Percentiles rank a stretch among this genome's conserved stretches.
These are phyloP conservation scores for Ochotona curzoniae DNA, from an alignment of 2,113 vertebrate genomes.

Conservation along the genomic window DNA sequence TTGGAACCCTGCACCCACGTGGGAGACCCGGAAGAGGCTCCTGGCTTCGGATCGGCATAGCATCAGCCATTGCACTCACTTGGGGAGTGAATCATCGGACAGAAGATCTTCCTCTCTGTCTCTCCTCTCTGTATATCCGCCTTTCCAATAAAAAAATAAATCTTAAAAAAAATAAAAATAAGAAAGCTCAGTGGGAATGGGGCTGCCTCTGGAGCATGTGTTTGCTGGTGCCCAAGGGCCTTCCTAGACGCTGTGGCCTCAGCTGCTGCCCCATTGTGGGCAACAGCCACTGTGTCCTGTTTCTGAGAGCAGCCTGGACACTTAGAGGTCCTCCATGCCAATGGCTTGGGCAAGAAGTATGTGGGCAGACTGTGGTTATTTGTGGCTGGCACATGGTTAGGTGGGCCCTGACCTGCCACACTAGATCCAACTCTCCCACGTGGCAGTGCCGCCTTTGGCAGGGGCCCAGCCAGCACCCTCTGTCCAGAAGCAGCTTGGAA, in stretches of 20 bases:
- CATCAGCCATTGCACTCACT: too few species aligned
- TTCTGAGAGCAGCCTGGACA: background rate
- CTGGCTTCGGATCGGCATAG: too few species aligned
- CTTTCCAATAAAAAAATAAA: too few species aligned
- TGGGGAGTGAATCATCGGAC: too few species aligned
- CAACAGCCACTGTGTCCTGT: background rate
- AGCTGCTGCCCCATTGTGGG: background rate
- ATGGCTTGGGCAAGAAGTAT: background rate
- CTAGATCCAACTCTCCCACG: background rate
- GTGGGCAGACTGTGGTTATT: too few species aligned
- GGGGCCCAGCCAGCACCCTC: background rate
- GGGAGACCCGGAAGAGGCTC: too few species aligned
- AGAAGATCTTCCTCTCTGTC: too few species aligned
- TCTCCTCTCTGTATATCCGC: too few species aligned
- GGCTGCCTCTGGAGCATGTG: background rate
- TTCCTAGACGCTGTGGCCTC: background rate
- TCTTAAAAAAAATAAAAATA: too few species aligned
- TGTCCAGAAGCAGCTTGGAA: background rate
- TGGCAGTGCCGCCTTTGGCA: accelerated
- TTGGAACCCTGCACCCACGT: too few species aligned
- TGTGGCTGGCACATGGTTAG: background rate
- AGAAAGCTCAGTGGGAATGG: accelerated
- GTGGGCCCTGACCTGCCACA: background rate
- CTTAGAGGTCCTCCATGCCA: background rate
- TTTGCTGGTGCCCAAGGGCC: too few species aligned